phyloP scores from a whole-genome alignment of 1,140 invertebrate species.

The Diorhabda carinulata region DNA sequence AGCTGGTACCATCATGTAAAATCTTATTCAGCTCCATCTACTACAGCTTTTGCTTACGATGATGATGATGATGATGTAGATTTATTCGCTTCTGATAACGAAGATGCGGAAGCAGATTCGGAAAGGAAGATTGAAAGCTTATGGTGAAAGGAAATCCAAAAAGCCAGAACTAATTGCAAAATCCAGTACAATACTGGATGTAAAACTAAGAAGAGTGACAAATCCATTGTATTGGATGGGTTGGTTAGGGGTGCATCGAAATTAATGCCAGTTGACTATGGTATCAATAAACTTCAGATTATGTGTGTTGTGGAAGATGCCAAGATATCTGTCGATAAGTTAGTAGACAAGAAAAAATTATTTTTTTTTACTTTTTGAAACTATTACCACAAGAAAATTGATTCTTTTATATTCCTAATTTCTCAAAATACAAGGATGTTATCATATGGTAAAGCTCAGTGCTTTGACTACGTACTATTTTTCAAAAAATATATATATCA shows the following conservation, averaged over 20 bases:
- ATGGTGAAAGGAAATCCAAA: constrained; percentile 89
- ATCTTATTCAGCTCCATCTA: constrained; percentile 63
- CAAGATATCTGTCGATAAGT: constrained; percentile 85
- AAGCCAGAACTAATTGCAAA: constrained; percentile 91
- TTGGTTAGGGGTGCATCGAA: constrained; percentile 94
- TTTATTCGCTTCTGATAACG: constrained; percentile 85
- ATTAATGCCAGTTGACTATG: constrained; percentile 89
- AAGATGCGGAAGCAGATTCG: constrained; percentile 73
- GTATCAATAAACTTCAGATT: constrained; percentile 94
- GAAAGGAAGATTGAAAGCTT: constrained; percentile 85
- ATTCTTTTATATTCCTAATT: no score
- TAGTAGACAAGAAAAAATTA: constrained; percentile 69
- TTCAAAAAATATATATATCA: no score
- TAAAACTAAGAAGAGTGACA: constrained; percentile 86
- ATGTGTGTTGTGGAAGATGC: constrained; percentile 94
- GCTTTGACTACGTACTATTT: no score
- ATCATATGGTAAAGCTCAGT: no score
- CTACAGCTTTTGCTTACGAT: constrained; percentile 45
- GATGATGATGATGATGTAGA: constrained; percentile 76
- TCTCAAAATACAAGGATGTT: no score
- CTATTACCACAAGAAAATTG: no score
- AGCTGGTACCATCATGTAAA: constrained; percentile 96
- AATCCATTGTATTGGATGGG: constrained; percentile 78
- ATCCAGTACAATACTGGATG: constrained; percentile 89
- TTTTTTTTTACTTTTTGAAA: no score